Percentiles rank a stretch among this genome's conserved stretches.
Conservation (phyloP, 1,140 invertebrate species). For the Caenorhabditis latens region DNA sequence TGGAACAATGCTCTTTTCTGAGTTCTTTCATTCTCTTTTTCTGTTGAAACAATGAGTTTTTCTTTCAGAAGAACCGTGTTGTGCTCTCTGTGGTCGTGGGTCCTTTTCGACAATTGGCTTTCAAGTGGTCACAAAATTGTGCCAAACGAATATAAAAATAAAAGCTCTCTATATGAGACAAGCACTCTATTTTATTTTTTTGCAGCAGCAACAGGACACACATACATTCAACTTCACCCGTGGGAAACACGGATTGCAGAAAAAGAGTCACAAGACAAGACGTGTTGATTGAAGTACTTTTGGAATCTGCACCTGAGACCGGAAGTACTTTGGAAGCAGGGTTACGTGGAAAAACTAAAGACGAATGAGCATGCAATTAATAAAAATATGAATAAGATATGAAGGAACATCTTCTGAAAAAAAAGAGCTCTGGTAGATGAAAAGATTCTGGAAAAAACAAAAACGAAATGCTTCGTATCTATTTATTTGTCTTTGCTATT, state of each 20-base stretch:
- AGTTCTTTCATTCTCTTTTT: neutral
- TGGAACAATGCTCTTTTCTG: conserved; percentile 22
- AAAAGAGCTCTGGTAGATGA: too few species aligned
- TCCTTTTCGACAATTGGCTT: conserved; percentile 37
- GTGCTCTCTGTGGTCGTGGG: conserved; percentile 21
- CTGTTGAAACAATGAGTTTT: conserved; percentile 9
- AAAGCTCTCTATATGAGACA: conserved; percentile 10
- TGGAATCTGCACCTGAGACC: conserved; percentile 1
- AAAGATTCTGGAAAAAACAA: too few species aligned
- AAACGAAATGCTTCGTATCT: conserved; percentile 7
- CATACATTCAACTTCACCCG: neutral
- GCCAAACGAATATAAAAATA: conserved; percentile 37
- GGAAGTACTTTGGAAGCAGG: neutral
- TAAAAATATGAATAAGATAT: too few species aligned
- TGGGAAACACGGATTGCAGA: conserved; percentile 24
- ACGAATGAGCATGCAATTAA: too few species aligned
- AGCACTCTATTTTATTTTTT: conserved; percentile 45
- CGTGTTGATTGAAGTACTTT: neutral
- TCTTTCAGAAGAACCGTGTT: neutral
- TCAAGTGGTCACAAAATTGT: conserved; percentile 13
- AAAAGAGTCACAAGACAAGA: conserved; percentile 2
- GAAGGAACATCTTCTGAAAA: too few species aligned
- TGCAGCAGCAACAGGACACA: neutral
- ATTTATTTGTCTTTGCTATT: neutral
- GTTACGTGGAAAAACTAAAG: neutral